Evolutionary conservation across 2,888 invertebrate species (phyloP), one percentile per base, ranked within the genome.

Genomic region (Cremastobaeus sp.): DNA sequence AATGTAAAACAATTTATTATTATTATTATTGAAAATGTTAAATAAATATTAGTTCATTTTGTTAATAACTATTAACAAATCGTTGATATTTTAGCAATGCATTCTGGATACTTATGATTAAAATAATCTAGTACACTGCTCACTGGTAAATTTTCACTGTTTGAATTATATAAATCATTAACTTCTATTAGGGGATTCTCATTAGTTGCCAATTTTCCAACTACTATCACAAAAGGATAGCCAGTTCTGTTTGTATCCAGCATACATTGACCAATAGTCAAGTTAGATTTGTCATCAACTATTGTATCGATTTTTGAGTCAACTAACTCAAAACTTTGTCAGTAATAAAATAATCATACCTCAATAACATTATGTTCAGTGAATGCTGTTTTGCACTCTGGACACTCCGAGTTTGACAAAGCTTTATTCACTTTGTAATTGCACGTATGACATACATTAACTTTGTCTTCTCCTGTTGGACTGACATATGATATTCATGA

Each of bases 401-500:
- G 72, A 47, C 78, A 79, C 39, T 41, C 81, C 9, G 84, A 77
- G 12, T 82, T 83, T 3, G 82, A 82, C 0, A 91, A 79, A 77
- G 90, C 90, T 28, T 85, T 81, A 85, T 92, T 91, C 9, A 90
- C 89, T 0, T 88, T 86, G 84, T 89, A 89, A 30, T 89, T 86
- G 84, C 96, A 96, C 41, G 87, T 85, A 21, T 83, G 79, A 83
- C 97, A 97, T 2, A 89, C 81, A 0, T 90, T 77, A 68, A 98
- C 82, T 50, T 85, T 85, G 88, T 97, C 97, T 88, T 99, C 98
- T 0, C 97, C 97, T 0, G 94, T 91, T 1, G 90, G 83, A 0
- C 94, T 91, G 1, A 90, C 82, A 55, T 95, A 91, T 98, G 98
- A 89, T 93, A 99, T 88, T 99, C 99, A 86, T 99, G 97, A 0